A percentile compares a stretch with the other conserved stretches of the same genome.
Conservation (phyloP, 1,140 invertebrate genomes). For the Ruditapes philippinarum region DNA sequence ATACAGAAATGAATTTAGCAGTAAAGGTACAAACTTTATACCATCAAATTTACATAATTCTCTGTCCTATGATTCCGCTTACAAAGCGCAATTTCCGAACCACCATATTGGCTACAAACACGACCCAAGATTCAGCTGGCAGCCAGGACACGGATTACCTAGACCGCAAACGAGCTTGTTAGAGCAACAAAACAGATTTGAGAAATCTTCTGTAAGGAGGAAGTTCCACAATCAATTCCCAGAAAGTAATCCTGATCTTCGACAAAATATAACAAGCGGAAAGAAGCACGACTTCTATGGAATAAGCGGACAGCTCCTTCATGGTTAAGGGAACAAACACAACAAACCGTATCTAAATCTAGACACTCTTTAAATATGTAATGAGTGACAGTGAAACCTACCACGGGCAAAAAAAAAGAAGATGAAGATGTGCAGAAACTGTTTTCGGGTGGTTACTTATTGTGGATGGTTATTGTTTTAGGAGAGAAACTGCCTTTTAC, state of each 20-base stretch:
- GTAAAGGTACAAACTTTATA: slow-evolving; percentile 77
- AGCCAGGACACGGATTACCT: slow-evolving; percentile 78
- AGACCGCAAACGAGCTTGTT: slow-evolving; percentile 82
- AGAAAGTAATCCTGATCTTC: slow-evolving; percentile 82
- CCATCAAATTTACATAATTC: slow-evolving; percentile 75
- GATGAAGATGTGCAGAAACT: too few species aligned
- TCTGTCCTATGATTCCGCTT: slow-evolving; percentile 73
- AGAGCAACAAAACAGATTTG: slow-evolving; percentile 82
- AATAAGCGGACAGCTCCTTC: slow-evolving; percentile 81
- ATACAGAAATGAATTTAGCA: slow-evolving; percentile 79
- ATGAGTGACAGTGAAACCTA: too few species aligned
- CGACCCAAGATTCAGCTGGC: slow-evolving; percentile 82
- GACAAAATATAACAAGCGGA: slow-evolving; percentile 81
- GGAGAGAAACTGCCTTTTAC: slow-evolving; percentile 4
- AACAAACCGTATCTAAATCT: too few species aligned
- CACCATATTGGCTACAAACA: slow-evolving; percentile 80
- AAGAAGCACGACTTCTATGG: slow-evolving; percentile 84
- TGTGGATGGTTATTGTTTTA: too few species aligned
- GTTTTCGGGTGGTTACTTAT: too few species aligned
- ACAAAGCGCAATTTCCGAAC: slow-evolving; percentile 78
- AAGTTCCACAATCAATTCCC: slow-evolving; percentile 79
- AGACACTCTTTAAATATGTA: too few species aligned
- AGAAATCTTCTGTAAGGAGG: slow-evolving; percentile 75
- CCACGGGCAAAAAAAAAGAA: too few species aligned
- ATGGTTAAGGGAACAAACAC: slow-evolving; percentile 74